phyloP scores from a whole-genome alignment of 1,140 invertebrate species.

The Heliothis subflexa region DNA sequence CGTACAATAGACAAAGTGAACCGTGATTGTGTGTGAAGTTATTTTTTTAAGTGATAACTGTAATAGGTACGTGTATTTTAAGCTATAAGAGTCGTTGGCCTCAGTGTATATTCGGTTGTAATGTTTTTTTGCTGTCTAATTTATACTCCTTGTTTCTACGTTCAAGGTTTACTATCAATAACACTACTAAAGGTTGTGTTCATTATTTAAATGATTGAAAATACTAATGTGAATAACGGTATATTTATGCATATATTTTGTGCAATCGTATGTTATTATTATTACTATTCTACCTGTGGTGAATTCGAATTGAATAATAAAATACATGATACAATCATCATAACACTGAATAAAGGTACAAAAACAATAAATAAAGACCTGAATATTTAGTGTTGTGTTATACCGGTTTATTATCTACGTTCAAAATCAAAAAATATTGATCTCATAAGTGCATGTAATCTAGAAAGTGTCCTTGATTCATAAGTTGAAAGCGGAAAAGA shows the following conservation, averaged over 20 bases:
- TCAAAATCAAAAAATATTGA: no score
- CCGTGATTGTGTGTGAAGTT: constrained; percentile 23
- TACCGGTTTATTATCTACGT: no score
- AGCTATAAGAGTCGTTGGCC: constrained; percentile 3
- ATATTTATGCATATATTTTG: constrained; percentile 12
- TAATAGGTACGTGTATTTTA: constrained; percentile 42
- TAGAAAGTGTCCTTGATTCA: no score
- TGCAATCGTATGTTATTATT: constrained; percentile 21
- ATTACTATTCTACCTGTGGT: neutral
- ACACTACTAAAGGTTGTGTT: constrained; percentile 16
- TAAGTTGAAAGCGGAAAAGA: no score
- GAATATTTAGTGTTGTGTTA: no score
- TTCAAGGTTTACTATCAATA: constrained; percentile 32
- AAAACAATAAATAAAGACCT: no score
- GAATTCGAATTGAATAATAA: neutral
- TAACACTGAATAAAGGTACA: neutral
- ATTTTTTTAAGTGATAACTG: constrained; percentile 39
- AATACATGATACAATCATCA: neutral
- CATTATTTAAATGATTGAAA: constrained; percentile 8
- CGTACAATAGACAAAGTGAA: constrained; percentile 31
- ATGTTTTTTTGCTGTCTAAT: neutral
- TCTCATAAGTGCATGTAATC: no score
- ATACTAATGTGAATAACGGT: constrained; percentile 17
- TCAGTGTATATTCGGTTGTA: neutral
- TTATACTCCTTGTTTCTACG: neutral